Evolutionary conservation across 2,888 invertebrate species (phyloP).

Genomic region (Lithophane semibrunnea): DNA sequence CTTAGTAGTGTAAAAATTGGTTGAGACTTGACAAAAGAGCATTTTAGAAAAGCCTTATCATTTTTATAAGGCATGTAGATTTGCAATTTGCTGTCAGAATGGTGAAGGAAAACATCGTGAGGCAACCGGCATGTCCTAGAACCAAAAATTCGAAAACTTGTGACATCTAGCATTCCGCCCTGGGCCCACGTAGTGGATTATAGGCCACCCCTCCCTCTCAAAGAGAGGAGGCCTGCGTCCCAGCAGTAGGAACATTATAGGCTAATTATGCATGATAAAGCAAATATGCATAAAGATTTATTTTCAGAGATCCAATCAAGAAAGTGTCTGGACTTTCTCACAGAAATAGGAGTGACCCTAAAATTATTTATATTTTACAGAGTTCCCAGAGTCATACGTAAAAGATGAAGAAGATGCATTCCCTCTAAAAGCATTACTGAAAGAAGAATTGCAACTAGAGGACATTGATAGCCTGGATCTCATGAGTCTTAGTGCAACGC

Average conservation of each 20-base stretch:
- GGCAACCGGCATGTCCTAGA: too few relatives aligned
- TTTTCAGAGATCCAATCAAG: background rate
- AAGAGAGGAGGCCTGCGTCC: too few relatives aligned
- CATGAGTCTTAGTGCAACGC: conserved; percentile 50
- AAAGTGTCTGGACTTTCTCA: background rate
- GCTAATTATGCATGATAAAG: too few relatives aligned
- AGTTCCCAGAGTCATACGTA: conserved; percentile 70
- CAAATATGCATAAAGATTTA: background rate
- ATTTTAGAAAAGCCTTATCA: background rate
- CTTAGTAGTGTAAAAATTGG: background rate
- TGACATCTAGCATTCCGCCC: too few relatives aligned
- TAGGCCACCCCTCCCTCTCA: too few relatives aligned
- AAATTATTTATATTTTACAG: conserved; percentile 56
- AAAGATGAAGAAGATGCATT: conserved; percentile 75
- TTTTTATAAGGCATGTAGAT: background rate
- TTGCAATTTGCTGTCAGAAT: too few relatives aligned
- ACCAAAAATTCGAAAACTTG: too few relatives aligned
- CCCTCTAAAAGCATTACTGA: conserved; percentile 70
- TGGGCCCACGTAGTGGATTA: too few relatives aligned
- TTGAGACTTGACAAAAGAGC: background rate
- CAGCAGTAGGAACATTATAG: too few relatives aligned
- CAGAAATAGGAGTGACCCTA: background rate
- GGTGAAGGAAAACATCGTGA: too few relatives aligned
- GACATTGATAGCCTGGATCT: conserved; percentile 63
- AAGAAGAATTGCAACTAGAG: conserved; percentile 72